phyloP scores from a whole-genome alignment of 2,113 vertebrate genomes.

The Fulmarus glacialis region DNA sequence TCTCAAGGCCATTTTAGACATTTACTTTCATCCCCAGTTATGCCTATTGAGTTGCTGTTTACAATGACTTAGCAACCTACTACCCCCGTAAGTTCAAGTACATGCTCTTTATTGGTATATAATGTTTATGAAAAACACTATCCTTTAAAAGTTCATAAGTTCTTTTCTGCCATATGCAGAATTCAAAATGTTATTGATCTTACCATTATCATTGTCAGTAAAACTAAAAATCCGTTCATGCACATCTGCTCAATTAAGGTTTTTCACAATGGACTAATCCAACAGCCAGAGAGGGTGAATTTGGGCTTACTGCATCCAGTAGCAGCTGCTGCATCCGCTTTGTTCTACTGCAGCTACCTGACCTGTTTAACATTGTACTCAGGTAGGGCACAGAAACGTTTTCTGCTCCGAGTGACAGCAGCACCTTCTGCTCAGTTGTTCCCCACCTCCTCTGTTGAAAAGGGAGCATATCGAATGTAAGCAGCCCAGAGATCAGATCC shows the following conservation, averaged over 20 bases:
- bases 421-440: neutral
- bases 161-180: neutral
- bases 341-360: neutral
- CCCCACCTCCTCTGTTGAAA: rapidly evolving
- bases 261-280: neutral
- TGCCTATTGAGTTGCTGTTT: neutral
- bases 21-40: neutral
- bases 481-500: neutral
- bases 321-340: neutral
- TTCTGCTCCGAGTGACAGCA: neutral
- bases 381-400: neutral
- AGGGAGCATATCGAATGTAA: neutral
- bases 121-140: neutral
- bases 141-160: neutral
- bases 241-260: neutral
- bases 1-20: neutral
- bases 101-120: neutral
- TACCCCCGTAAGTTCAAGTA: neutral
- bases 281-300: neutral
- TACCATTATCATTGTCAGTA: neutral
- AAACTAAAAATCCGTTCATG: neutral
- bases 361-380: neutral
- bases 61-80: neutral
- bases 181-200: neutral
- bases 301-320: neutral